Evolutionary conservation across 2,113 vertebrate genomes (phyloP).

Genomic region (Parotia lawesii): DNA sequence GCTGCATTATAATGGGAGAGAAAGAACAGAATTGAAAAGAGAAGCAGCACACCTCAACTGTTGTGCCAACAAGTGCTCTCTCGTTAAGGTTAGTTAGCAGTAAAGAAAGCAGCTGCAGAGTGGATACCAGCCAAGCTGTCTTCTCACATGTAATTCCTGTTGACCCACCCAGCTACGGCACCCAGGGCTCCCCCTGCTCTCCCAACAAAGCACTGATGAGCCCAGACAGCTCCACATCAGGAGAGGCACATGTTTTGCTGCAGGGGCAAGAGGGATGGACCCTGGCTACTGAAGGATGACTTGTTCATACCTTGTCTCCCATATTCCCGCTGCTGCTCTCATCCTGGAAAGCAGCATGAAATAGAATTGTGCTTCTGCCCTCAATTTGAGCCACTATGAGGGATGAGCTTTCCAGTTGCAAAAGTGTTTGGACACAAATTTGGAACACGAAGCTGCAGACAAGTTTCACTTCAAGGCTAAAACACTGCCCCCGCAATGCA

Average conservation of each 20-base stretch:
- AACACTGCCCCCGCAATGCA: rapidly evolving
- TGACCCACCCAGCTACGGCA: not conserved
- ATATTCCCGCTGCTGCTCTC: not conserved
- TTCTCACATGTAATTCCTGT: rapidly evolving
- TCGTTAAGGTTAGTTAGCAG: rapidly evolving
- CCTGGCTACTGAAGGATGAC: not conserved
- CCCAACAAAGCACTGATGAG: not conserved
- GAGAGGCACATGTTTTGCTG: not conserved
- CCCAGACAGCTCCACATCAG: too few relatives aligned
- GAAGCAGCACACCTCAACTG: not conserved
- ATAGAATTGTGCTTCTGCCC: not conserved
- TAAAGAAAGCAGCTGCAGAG: not conserved
- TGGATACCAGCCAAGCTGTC: not conserved
- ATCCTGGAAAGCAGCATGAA: not conserved
- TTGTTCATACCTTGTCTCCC: not conserved
- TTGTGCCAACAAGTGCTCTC: not conserved
- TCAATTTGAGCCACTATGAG: not conserved
- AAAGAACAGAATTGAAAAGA: not conserved
- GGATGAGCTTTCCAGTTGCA: not conserved
- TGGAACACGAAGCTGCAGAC: rapidly evolving
- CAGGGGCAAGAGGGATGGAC: rapidly evolving
- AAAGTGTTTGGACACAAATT: not conserved
- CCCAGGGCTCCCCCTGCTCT: not conserved
- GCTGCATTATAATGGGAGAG: not conserved
- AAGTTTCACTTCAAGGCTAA: not conserved